phyloP scores from a whole-genome alignment of 2,888 invertebrate genomes.

The Lamellibrachia columna region DNA sequence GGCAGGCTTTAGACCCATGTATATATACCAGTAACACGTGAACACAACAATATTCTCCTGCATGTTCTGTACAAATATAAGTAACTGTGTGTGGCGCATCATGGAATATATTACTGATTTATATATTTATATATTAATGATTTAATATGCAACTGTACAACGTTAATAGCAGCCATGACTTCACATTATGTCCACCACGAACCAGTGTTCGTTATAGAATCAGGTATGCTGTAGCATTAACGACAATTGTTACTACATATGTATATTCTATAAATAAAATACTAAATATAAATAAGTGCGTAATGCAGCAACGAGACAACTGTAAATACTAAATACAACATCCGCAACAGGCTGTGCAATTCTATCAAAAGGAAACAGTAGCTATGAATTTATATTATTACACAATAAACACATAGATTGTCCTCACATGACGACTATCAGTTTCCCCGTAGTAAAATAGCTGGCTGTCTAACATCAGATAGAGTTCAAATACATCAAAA shows the following conservation, averaged over 20 bases:
- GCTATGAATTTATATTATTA: not conserved
- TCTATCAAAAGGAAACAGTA: not conserved
- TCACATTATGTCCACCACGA: not conserved
- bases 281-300: not conserved
- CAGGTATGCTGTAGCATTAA: not conserved
- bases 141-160: not conserved
- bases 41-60: not conserved
- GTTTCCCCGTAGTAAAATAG: not conserved
- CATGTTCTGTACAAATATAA: not conserved
- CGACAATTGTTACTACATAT: not conserved
- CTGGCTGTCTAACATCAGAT: not conserved
- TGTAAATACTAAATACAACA: not conserved
- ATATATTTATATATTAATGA: not conserved
- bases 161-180: not conserved
- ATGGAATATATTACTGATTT: not conserved
- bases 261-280: conserved; percentile 9
- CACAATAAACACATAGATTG: not conserved
- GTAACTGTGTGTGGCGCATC: not conserved
- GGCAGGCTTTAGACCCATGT: not conserved
- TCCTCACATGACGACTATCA: not conserved
- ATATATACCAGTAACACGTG: not conserved
- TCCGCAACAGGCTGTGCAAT: not conserved
- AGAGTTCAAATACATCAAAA: not conserved
- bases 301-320: not conserved
- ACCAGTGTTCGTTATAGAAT: not conserved